These are phyloP conservation scores for Pollimyrus isidori DNA, from an alignment of 2,113 vertebrate species.

Conservation along the genomic window DNA sequence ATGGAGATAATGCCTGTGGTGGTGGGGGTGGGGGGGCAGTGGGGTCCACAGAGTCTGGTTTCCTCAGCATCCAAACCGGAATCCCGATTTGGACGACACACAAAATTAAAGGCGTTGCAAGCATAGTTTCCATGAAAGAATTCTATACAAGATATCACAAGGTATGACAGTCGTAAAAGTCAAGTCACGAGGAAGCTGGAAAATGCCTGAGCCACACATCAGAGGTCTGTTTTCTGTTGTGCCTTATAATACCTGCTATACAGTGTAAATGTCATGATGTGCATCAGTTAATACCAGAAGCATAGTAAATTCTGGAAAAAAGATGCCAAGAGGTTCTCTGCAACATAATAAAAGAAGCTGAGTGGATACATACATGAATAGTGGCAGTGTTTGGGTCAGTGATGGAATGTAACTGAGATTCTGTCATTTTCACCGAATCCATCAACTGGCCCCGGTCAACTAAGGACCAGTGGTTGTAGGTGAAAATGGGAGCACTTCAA, in stretches of 20 bases:
- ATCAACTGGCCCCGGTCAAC: background rate
- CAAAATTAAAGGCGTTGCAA: constrained; percentile 25
- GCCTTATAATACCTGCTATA: background rate
- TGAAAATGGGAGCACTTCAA: background rate
- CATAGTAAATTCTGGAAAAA: background rate
- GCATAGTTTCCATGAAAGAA: constrained; percentile 37
- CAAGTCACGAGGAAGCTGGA: background rate
- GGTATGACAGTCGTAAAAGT: background rate
- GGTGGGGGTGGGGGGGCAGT: background rate
- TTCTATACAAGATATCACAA: constrained; percentile 26
- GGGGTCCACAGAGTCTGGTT: constrained; percentile 16
- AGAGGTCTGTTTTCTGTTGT: constrained; percentile 36
- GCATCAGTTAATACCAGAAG: background rate
- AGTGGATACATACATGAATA: background rate
- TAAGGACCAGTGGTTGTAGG: background rate
- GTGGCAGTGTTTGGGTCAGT: background rate
- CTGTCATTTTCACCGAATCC: background rate
- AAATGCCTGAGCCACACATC: background rate
- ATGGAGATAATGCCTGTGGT: constrained; percentile 21
- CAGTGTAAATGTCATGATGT: background rate
- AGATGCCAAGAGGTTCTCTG: background rate
- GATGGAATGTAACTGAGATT: background rate
- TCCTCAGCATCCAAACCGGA: constrained; percentile 28
- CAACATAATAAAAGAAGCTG: background rate
- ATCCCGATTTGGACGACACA: constrained; percentile 27